phyloP scores from a whole-genome alignment of 2,888 invertebrate species.

The Eupithecia inturbata region DNA sequence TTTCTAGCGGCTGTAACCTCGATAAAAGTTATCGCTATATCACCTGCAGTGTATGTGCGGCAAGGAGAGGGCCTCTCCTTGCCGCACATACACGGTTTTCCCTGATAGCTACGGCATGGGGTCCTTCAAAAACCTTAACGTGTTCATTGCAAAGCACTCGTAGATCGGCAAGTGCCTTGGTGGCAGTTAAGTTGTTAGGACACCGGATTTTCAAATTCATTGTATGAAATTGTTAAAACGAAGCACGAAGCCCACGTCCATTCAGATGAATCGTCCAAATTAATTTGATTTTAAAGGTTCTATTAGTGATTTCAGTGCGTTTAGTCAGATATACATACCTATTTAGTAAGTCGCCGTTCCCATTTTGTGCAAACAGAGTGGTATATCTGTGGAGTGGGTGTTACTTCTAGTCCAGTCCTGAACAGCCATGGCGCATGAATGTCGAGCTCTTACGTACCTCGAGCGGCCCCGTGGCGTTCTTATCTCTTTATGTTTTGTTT shows the following conservation, averaged over 20 bases:
- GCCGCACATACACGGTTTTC: too few relatives aligned
- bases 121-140: too few relatives aligned
- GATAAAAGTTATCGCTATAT: conserved; percentile 14
- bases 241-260: not conserved
- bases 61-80: not conserved
- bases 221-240: not conserved
- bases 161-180: too few relatives aligned
- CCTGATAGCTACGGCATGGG: too few relatives aligned
- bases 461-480: conserved; percentile 25
- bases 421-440: conserved; percentile 6
- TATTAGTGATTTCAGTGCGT: not conserved
- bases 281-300: not conserved
- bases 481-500: conserved; percentile 39
- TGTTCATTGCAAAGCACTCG: too few relatives aligned
- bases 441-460: conserved; percentile 26
- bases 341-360: not conserved
- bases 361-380: not conserved
- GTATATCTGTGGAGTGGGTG: not conserved
- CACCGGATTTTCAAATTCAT: not conserved
- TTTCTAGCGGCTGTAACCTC: conserved; percentile 11
- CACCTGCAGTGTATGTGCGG: conserved; percentile 10
- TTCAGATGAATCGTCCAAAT: not conserved
- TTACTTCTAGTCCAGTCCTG: not conserved
- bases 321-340: too few relatives aligned
- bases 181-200: not conserved